A percentile compares a stretch with the other conserved stretches of the same genome.
These are phyloP conservation scores for Onthophagus taurus DNA, from an alignment of 1,140 invertebrate genomes.

Conservation along the genomic window DNA sequence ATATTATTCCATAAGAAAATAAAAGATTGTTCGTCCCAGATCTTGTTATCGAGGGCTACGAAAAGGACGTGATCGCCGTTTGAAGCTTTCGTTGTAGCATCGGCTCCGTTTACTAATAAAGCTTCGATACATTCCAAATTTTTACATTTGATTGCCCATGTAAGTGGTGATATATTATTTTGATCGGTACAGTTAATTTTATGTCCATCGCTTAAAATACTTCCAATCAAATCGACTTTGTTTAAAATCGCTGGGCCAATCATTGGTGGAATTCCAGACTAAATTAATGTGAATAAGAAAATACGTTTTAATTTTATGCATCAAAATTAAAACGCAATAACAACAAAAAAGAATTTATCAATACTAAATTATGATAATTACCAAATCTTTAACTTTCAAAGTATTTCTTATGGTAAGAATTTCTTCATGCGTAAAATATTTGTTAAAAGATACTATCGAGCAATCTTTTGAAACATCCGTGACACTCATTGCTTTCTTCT, in stretches of 20 bases:
- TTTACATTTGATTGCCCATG: constrained; percentile 35
- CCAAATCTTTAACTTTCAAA: constrained; percentile 26
- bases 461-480: too few relatives aligned
- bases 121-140: constrained; percentile 33
- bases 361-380: constrained; percentile 10
- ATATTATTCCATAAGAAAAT: constrained; percentile 32
- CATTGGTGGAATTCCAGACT: constrained; percentile 23
- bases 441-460: neutral
- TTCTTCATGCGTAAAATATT: constrained; percentile 21
- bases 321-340: constrained; percentile 1
- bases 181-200: constrained; percentile 14
- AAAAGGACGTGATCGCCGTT: constrained; percentile 33
- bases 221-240: constrained; percentile 22
- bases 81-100: constrained; percentile 27
- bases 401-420: constrained; percentile 19
- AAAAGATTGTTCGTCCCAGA: constrained; percentile 34
- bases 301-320: too few relatives aligned
- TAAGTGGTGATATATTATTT: constrained; percentile 32
- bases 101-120: constrained; percentile 31
- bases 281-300: constrained; percentile 10
- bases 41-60: constrained; percentile 30
- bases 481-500: neutral
- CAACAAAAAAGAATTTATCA: constrained; percentile 6
- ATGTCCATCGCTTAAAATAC: constrained; percentile 21
- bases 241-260: constrained; percentile 24